Percentiles rank a stretch among this genome's conserved stretches.
Evolutionary conservation across 2,888 invertebrate genomes (phyloP).

Genomic region (Plusia festucae): DNA sequence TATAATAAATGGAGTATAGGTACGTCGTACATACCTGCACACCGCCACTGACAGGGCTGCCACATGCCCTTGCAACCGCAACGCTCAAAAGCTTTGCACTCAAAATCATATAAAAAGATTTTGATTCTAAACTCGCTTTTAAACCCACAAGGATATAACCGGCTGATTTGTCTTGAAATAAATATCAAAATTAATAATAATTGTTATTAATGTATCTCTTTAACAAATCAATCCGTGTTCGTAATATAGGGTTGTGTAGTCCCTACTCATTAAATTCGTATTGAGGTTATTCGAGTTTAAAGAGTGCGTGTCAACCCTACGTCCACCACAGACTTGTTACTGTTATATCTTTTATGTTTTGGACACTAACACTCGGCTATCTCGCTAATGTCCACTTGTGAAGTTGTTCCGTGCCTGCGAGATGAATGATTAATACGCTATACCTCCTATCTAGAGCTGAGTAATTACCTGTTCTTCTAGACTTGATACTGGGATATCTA

Average conservation of each 20-base stretch:
- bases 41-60: constrained; percentile 43
- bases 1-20: no score
- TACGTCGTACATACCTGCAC: constrained; percentile 44
- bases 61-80: constrained; percentile 17
- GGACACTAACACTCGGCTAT: constrained; percentile 47
- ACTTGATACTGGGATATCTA: constrained; percentile 41
- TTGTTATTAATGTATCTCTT: neutral
- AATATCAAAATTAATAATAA: neutral
- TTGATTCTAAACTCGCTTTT: neutral
- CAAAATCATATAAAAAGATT: neutral
- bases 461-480: constrained; percentile 45
- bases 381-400: constrained; percentile 46
- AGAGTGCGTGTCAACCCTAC: constrained; percentile 35
- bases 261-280: neutral
- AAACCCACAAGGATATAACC: neutral
- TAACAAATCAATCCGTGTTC: neutral
- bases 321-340: constrained; percentile 50
- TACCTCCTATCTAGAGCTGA: constrained; percentile 41
- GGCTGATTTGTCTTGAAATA: neutral
- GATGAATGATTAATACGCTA: constrained; percentile 52
- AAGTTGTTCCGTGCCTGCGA: constrained; percentile 46
- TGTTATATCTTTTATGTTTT: constrained; percentile 62
- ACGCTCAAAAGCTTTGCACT: neutral
- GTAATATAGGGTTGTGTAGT: constrained; percentile 4
- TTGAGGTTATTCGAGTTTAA: neutral